Evolutionary conservation across 1,140 invertebrate species (phyloP).

Genomic region (Meloidogyne chitwoodi): DNA sequence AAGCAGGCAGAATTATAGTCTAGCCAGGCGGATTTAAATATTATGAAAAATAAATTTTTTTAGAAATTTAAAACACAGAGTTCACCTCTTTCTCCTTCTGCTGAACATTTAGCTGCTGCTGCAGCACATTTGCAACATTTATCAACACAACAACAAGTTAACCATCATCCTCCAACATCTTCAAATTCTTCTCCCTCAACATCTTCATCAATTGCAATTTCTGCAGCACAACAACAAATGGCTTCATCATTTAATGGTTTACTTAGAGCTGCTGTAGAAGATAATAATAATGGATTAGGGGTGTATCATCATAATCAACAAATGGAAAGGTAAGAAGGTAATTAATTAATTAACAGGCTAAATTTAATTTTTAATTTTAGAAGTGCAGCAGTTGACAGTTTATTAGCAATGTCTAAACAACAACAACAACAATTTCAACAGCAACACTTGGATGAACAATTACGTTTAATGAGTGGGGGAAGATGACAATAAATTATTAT

Average conservation of each 20-base stretch:
- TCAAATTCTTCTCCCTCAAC: background rate
- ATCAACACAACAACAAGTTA: slow-evolving; percentile 16
- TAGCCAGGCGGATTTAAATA: background rate
- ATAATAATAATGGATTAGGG: background rate
- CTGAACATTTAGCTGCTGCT: background rate
- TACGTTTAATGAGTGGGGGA: background rate
- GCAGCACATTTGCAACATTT: background rate
- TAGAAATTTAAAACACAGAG: background rate
- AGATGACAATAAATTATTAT: background rate
- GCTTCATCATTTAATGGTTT: slow-evolving; percentile 11
- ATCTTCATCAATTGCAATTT: background rate
- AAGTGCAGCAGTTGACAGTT: slow-evolving; percentile 10
- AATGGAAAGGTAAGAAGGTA: background rate
- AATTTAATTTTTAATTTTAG: background rate
- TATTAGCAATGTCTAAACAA: slow-evolving; percentile 1
- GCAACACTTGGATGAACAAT: background rate
- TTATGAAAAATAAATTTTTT: background rate
- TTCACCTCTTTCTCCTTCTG: background rate
- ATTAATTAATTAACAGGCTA: background rate
- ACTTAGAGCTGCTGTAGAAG: slow-evolving; percentile 6
- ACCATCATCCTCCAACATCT: slow-evolving; percentile 5
- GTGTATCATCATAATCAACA: background rate
- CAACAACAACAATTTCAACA: background rate
- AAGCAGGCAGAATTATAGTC: background rate
- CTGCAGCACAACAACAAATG: slow-evolving; percentile 2